These are phyloP conservation scores for Encarsia formosa DNA, from an alignment of 2,888 invertebrate genomes.

Conservation along the genomic window DNA sequence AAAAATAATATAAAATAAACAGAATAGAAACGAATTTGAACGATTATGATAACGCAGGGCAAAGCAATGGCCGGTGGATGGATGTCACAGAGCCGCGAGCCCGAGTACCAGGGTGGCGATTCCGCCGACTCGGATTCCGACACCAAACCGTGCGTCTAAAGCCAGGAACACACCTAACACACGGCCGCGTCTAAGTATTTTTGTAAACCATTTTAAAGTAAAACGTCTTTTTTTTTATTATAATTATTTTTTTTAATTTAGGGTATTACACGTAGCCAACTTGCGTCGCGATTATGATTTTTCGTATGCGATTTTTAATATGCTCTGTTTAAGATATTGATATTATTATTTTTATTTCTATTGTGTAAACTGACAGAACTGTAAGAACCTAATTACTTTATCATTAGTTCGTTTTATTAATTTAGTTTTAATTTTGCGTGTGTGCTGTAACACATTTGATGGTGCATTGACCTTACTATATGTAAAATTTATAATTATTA, in stretches of 20 bases:
- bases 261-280: too few relatives aligned
- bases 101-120: slow-evolving; percentile 50
- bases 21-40: slow-evolving; percentile 3
- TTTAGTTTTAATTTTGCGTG: slow-evolving; percentile 15
- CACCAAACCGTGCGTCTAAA: slow-evolving; percentile 49
- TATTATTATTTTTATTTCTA: too few relatives aligned
- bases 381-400: too few relatives aligned
- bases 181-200: too few relatives aligned
- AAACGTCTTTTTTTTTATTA: not conserved
- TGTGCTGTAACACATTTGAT: slow-evolving; percentile 7
- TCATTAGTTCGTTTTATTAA: too few relatives aligned
- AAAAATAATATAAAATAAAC: not conserved
- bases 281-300: too few relatives aligned
- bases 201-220: too few relatives aligned
- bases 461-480: slow-evolving; percentile 20
- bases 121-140: slow-evolving; percentile 50
- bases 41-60: slow-evolving; percentile 47
- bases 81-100: slow-evolving; percentile 52
- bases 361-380: too few relatives aligned
- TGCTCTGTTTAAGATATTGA: too few relatives aligned
- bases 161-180: slow-evolving; percentile 15
- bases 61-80: slow-evolving; percentile 50
- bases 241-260: too few relatives aligned
- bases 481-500: too few relatives aligned
- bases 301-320: too few relatives aligned